Percentiles rank a stretch among this genome's conserved stretches.
phyloP scores from a whole-genome alignment of 2,888 invertebrate species.

The Cataglyphis altisquamis region DNA sequence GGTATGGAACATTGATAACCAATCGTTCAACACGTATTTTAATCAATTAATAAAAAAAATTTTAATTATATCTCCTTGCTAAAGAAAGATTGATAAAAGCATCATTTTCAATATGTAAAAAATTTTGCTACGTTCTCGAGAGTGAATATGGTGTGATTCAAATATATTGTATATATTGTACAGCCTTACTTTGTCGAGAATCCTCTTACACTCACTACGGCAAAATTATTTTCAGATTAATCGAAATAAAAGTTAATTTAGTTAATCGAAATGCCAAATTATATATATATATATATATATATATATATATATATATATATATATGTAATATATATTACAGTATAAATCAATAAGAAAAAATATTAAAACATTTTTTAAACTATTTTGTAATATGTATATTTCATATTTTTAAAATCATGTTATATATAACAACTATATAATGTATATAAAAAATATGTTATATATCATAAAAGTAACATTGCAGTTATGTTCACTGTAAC shows the following conservation, averaged over 20 bases:
- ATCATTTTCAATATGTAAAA: neutral
- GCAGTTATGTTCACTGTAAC: too few species aligned
- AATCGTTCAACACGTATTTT: neutral
- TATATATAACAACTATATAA: too few species aligned
- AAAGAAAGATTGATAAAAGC: neutral
- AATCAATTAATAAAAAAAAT: neutral
- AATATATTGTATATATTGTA: neutral
- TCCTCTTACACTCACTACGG: conserved; percentile 4
- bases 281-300: too few species aligned
- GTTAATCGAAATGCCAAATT: neutral
- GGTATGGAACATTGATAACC: neutral
- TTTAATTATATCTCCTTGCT: neutral
- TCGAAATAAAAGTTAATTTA: neutral
- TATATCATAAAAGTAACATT: too few species aligned
- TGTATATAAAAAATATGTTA: too few species aligned
- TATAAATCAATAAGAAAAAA: too few species aligned
- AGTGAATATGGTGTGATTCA: neutral
- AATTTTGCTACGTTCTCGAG: conserved; percentile 6
- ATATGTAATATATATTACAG: too few species aligned
- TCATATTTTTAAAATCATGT: too few species aligned
- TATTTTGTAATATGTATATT: too few species aligned
- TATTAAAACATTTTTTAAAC: too few species aligned
- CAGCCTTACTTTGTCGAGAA: neutral
- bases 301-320: too few species aligned
- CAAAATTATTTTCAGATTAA: conserved; percentile 1